Evolutionary conservation across 1,140 invertebrate species (phyloP).

Genomic region (Bombus sylvicola): DNA sequence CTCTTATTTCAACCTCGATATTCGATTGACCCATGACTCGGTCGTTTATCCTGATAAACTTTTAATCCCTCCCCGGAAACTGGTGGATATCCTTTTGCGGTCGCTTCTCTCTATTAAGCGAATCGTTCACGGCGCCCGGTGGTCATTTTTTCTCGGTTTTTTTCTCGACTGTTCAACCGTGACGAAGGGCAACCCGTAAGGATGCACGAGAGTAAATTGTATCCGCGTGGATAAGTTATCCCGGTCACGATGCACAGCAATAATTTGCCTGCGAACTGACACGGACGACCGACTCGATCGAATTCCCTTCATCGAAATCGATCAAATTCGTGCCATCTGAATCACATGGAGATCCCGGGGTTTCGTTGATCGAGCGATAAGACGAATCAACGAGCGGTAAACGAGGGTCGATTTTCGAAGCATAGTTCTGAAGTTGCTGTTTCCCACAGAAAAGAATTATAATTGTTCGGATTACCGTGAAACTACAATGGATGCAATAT

Average conservation of each 20-base stretch:
- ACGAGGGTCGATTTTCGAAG: no score
- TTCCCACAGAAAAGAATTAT: no score
- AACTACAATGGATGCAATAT: no score
- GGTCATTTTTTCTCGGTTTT: not conserved
- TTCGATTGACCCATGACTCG: not conserved
- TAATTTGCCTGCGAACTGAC: not conserved
- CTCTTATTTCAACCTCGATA: not conserved
- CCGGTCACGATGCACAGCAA: slow-evolving; percentile 26
- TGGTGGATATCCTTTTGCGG: slow-evolving; percentile 16
- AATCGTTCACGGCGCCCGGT: slow-evolving; percentile 14
- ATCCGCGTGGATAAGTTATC: not conserved
- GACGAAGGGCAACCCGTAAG: not conserved
- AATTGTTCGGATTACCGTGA: no score
- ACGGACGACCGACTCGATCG: not conserved
- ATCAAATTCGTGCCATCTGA: not conserved
- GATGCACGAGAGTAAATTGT: slow-evolving; percentile 2
- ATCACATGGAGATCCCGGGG: not conserved
- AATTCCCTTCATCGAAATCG: not conserved
- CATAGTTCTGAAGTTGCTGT: no score
- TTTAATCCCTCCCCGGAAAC: slow-evolving; percentile 18
- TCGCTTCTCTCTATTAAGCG: slow-evolving; percentile 12
- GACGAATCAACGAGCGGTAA: no score
- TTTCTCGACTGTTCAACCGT: not conserved
- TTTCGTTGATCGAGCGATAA: not conserved
- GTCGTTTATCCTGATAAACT: slow-evolving; percentile 19